Conservation (phyloP, 2,797 vertebrate genomes). For the Petrocephalus sullivani region DNA sequence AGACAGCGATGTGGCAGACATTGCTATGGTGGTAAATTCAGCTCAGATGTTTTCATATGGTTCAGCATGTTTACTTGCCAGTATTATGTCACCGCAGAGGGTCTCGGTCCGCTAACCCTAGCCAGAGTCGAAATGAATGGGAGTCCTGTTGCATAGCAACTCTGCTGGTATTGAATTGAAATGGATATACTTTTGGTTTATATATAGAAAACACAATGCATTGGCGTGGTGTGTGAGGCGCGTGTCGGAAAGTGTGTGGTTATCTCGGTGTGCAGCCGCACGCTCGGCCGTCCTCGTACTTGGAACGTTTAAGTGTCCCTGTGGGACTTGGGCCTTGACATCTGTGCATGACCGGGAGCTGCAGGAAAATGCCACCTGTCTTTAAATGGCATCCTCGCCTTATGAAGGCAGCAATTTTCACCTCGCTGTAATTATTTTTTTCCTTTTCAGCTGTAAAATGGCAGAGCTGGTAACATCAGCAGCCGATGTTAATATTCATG, state of each 20-base stretch:
- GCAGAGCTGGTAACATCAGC: not conserved
- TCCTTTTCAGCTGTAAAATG: not conserved
- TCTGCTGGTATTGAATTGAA: conserved; percentile 6
- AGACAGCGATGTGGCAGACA: not conserved
- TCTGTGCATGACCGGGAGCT: not conserved
- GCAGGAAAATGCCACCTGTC: not conserved
- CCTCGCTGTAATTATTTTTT: not conserved
- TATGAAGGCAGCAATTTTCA: not conserved
- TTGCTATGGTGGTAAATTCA: not conserved
- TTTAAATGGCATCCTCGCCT: not conserved
- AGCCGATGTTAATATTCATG: not conserved
- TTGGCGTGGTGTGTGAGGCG: not conserved
- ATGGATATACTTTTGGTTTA: conserved; percentile 10
- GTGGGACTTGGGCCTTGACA: not conserved
- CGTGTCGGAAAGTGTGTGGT: not conserved
- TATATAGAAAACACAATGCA: conserved; percentile 3
- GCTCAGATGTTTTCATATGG: not conserved
- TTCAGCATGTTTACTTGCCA: not conserved
- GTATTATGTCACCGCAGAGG: conserved; percentile 4
- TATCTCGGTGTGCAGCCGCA: not conserved
- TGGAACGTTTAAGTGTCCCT: not conserved
- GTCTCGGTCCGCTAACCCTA: not conserved
- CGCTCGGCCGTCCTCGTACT: not conserved
- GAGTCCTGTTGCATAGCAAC: conserved; percentile 14
- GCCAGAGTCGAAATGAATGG: conserved; percentile 12